A percentile compares a stretch with the other conserved stretches of the same genome.
These are phyloP conservation scores for Rhynchopsitta pachyrhyncha DNA, from an alignment of 2,113 vertebrate species.

Conservation along the genomic window DNA sequence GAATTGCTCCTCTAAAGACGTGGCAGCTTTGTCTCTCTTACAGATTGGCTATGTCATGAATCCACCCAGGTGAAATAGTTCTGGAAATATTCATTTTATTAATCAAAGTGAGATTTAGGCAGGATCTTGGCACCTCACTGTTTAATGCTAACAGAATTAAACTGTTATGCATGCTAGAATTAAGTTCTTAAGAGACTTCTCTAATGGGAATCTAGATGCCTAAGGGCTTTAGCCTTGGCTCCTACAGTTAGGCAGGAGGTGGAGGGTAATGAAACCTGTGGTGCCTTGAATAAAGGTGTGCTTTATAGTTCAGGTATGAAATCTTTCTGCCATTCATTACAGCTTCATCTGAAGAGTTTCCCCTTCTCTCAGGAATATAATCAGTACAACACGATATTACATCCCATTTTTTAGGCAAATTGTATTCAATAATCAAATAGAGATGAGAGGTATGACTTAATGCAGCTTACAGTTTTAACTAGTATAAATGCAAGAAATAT, in stretches of 20 bases:
- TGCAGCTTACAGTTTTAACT: not conserved
- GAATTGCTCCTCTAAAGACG: not conserved
- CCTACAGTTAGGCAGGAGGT: not conserved
- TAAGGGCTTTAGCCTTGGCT: not conserved
- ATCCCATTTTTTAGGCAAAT: not conserved
- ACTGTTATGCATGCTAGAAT: not conserved
- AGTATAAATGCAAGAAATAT: not conserved
- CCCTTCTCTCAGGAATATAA: not conserved
- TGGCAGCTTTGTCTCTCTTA: not conserved
- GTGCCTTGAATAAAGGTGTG: not conserved
- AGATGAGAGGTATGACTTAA: not conserved
- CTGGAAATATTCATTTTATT: not conserved
- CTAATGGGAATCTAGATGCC: not conserved
- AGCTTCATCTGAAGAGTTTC: not conserved
- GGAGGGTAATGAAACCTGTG: not conserved
- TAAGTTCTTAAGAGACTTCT: not conserved
- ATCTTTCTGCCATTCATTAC: not conserved
- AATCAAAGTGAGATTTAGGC: not conserved
- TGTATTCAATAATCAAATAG: not conserved
- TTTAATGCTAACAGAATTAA: constrained; percentile 4
- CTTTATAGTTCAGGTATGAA: not conserved
- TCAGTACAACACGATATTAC: not conserved
- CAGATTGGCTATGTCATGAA: not conserved
- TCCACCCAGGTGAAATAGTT: not conserved
- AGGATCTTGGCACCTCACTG: not conserved